Evolutionary conservation across 2,113 vertebrate genomes (phyloP), one percentile per base, ranked within the genome.

Genomic region (Pithys albifrons): DNA sequence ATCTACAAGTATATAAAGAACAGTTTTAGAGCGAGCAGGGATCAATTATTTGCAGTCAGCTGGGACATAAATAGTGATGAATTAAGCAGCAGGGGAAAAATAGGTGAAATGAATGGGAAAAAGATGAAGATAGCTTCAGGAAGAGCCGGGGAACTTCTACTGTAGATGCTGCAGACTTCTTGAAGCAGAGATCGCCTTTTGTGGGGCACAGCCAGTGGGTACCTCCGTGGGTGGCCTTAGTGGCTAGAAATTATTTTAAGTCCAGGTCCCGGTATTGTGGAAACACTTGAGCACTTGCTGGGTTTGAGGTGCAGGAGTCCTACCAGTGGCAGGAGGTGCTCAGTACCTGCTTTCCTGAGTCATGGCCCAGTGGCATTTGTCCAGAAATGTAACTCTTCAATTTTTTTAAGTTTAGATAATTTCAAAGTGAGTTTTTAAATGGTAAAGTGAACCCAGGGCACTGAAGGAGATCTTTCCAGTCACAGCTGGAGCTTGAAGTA

Each of bases 41-140:
- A 90, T 85, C 64, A 84, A 78, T 92, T 91, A 73, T 90, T 87
- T 91, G 59, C 83, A 79, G 89, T 89, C 89, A 76, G 9, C 28
- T 94, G 75, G 67, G 67, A 94, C 90, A 84, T 72, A 75, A 95
- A 76, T 73, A 91, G 55, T 49, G 84, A 69, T 85, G 55, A 88
- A 76, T 89, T 74, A 61, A 92, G 78, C 82, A 89, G 67, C 66
- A 65, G 37, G 66, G 55, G 33, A 10, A 23, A 76, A 76, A 51
- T n/a, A 88, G 33, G 49, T 39, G 39, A 67, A 90, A 89, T 93
- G 85, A 87, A 94, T 59, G 39, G 70, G n/a, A 37, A 89, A 67
- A 87, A 82, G 15, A 72, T 54, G 15, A 75, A 75, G 19, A 80
- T 54, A 2, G 4, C 52, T 88, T 93, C 6, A 11, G n/a, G 64